Evolutionary conservation across 37 sponge, comb jelly and placozoan genomes (phyloP), one percentile per base, ranked within the genome.

Genomic region (Beroe ovata): DNA sequence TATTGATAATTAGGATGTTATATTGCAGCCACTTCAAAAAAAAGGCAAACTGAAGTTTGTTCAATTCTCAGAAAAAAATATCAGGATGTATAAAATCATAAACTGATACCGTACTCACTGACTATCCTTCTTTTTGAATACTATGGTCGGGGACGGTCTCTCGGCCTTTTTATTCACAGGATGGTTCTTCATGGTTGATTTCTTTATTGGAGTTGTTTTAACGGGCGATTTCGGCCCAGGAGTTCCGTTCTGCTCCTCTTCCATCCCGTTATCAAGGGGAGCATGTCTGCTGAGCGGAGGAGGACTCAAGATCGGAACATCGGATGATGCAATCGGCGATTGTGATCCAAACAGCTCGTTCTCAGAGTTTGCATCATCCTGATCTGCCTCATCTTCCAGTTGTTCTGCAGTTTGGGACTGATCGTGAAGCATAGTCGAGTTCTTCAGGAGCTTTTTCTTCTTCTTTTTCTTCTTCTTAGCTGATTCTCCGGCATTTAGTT

Each of bases 381-480:
- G 0, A 20, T 77, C 84, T 4, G 84, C 38, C 11, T 77, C 47
- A 36, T 8, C 71, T 19, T 36, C 71, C 38, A 26, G 3, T 16
- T 25, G 23, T 23, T 62, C 29, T 3, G 23, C 29, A 25, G 8
- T 25, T 16, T 62, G 63, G 23, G 63, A 62, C 29, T 20, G 63
- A 40, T 39, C 54, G 20, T 42, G n/a, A 1, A 77, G 20, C 84
- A 77, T 3, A 54, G 84, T 77, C 0, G 84, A 77, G 84, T 77
- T 77, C 4, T 42, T 77, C 84, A 77, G 25, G 8, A n/a, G 20
- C 47, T 77, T 77, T 54, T 77, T 77, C 84, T 35, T 77, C 25
- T 77, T 77, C 84, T 77, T 77, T 29, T 77, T 77, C 28, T 77
- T 77, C 54, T 77, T 77, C 84, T 32, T 2, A 8, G 4, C 71